Evolutionary conservation across 2,113 vertebrate genomes (phyloP).

Genomic region (Hymenochirus boettgeri): DNA sequence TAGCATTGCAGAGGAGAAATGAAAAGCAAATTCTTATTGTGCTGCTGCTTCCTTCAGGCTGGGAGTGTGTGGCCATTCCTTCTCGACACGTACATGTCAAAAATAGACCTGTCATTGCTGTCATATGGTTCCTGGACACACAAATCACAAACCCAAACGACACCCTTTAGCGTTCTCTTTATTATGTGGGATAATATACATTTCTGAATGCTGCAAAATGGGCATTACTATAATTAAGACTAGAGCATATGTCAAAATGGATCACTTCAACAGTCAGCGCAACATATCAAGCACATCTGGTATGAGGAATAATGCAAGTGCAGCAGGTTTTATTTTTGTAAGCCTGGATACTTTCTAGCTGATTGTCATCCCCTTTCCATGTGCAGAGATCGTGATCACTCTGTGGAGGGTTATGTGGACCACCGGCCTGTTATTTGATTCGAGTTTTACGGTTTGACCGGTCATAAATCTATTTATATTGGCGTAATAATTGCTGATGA

Average conservation of each 20-base stretch:
- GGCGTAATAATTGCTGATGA: neutral
- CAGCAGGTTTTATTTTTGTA: conserved; percentile 31
- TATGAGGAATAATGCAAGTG: conserved; percentile 5
- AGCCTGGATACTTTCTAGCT: neutral
- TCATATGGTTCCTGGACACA: conserved; percentile 25
- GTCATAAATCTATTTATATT: neutral
- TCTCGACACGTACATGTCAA: conserved; percentile 21
- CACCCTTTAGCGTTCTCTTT: conserved; percentile 15
- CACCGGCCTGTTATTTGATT: neutral
- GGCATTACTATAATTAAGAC: conserved; percentile 26
- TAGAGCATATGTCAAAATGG: conserved; percentile 18
- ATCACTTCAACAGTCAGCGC: conserved; percentile 3
- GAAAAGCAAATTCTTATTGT: conserved; percentile 19
- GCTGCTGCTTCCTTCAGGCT: conserved; percentile 25
- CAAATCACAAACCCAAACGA: conserved; percentile 6
- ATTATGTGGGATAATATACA: conserved; percentile 25
- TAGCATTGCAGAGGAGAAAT: conserved; percentile 6
- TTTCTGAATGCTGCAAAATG: conserved; percentile 23
- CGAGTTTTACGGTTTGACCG: neutral
- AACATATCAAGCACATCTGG: conserved; percentile 21
- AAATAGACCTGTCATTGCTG: conserved; percentile 31
- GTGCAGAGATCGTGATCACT: neutral
- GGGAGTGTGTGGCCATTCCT: conserved; percentile 26
- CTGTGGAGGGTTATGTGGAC: neutral
- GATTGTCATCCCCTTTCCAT: neutral